Percentiles rank a stretch among this genome's conserved stretches.
These are phyloP conservation scores for Pseudopodoces humilis DNA, from an alignment of 2,113 vertebrate species.

Conservation along the genomic window DNA sequence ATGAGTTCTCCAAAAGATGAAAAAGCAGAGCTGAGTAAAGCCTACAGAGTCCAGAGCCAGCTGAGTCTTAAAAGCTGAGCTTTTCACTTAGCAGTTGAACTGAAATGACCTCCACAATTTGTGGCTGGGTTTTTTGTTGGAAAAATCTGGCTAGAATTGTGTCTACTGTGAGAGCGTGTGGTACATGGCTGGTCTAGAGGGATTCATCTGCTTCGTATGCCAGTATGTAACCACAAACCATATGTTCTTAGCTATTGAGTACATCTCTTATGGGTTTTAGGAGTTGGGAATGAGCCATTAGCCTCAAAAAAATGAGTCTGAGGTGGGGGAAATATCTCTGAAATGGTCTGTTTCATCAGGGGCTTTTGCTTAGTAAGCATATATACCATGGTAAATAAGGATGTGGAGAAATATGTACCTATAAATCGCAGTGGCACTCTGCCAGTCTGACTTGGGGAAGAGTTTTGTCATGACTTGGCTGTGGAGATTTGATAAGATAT, in stretches of 20 bases:
- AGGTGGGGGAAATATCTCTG: not conserved
- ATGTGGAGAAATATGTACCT: not conserved
- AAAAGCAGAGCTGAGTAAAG: not conserved
- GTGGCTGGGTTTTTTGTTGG: not conserved
- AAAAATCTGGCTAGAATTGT: not conserved
- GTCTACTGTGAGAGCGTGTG: not conserved
- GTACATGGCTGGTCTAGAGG: not conserved
- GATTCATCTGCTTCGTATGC: not conserved
- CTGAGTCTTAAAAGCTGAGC: not conserved
- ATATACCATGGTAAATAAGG: not conserved
- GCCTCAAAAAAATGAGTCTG: not conserved
- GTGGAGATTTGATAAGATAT: not conserved
- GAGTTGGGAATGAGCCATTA: not conserved
- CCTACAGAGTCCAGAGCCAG: not conserved
- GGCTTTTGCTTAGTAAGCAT: not conserved
- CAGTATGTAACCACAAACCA: slow-evolving; percentile 10
- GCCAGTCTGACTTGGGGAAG: not conserved
- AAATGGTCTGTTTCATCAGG: not conserved
- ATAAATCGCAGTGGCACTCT: not conserved
- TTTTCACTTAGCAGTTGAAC: not conserved
- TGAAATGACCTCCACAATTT: not conserved
- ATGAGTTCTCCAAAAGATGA: not conserved
- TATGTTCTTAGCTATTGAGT: not conserved
- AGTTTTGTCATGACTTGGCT: not conserved
- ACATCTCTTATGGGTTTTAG: not conserved